These are phyloP conservation scores for Drosophila falleni DNA, from an alignment of 2,888 invertebrate species.

Conservation along the genomic window DNA sequence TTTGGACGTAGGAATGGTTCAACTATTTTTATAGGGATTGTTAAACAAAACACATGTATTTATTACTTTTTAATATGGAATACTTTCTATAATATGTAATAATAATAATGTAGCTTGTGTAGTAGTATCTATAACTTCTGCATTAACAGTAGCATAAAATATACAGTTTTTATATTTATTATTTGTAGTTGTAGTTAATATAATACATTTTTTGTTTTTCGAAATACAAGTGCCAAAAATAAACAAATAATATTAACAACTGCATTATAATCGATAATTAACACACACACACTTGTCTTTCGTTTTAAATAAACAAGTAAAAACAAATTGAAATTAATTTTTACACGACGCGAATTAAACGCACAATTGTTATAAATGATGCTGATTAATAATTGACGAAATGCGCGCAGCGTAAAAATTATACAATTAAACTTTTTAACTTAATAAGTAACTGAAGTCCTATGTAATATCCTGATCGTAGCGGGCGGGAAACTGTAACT, in stretches of 20 bases:
- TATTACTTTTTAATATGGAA: slow-evolving; percentile 73
- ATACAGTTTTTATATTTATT: slow-evolving; percentile 67
- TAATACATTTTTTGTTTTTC: slow-evolving; percentile 65
- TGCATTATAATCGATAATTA: slow-evolving; percentile 43
- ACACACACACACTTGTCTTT: slow-evolving; percentile 64
- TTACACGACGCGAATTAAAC: slow-evolving; percentile 65
- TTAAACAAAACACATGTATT: slow-evolving; percentile 72
- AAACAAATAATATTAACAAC: slow-evolving; percentile 69
- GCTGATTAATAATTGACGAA: slow-evolving; percentile 53
- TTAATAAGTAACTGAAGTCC: slow-evolving; percentile 76
- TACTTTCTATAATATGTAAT: slow-evolving; percentile 68
- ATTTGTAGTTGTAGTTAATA: slow-evolving; percentile 71
- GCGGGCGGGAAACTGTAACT: slow-evolving; percentile 51
- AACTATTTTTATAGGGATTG: slow-evolving; percentile 29
- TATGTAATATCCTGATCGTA: slow-evolving; percentile 54
- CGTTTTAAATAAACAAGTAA: slow-evolving; percentile 37
- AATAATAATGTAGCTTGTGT: slow-evolving; percentile 57
- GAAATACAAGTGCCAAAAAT: slow-evolving; percentile 65
- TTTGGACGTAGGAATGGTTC: slow-evolving; percentile 8
- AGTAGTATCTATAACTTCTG: slow-evolving; percentile 64
- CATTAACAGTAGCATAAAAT: slow-evolving; percentile 60
- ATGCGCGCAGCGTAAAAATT: slow-evolving; percentile 71
- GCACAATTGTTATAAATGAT: slow-evolving; percentile 51
- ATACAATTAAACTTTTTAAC: slow-evolving; percentile 48
- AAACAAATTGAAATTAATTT: slow-evolving; percentile 53